Conservation (phyloP, 2,888 invertebrate genomes). For the Platycheirus rosarum region DNA sequence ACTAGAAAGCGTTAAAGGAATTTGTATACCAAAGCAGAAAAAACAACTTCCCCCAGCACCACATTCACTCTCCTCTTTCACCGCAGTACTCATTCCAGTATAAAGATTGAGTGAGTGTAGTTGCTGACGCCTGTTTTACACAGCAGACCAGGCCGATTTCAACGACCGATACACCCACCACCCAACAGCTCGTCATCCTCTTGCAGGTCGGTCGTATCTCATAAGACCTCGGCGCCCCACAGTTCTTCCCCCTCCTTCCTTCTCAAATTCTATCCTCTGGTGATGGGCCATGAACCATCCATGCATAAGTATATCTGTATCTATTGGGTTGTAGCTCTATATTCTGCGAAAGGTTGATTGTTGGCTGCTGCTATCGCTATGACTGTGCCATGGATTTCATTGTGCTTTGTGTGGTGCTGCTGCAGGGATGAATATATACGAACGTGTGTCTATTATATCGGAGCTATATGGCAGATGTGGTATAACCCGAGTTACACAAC, state of each 20-base stretch:
- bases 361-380: conserved; percentile 68
- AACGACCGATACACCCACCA: conserved; percentile 67
- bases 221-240: conserved; percentile 68
- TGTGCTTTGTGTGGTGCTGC: conserved; percentile 65
- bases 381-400: conserved; percentile 68
- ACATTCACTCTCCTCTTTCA: conserved; percentile 22
- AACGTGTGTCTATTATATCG: conserved; percentile 45
- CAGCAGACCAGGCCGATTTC: conserved; percentile 46
- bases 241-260: conserved; percentile 43
- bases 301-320: conserved; percentile 10
- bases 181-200: conserved; percentile 68
- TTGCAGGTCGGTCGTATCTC: conserved; percentile 74
- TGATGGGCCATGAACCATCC: conserved; percentile 61
- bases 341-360: conserved; percentile 63
- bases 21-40: conserved; percentile 67
- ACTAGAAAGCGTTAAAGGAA: conserved; percentile 73
- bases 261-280: conserved; percentile 59
- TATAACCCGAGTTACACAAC: conserved; percentile 50
- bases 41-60: conserved; percentile 33
- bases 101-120: conserved; percentile 48
- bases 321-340: conserved; percentile 56
- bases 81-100: conserved; percentile 33
- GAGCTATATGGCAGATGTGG: conserved; percentile 63
- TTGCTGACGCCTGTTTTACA: conserved; percentile 62
- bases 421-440: conserved; percentile 44